These are phyloP conservation scores for Cossypha caffra DNA, from an alignment of 2,797 vertebrate species.

Conservation along the genomic window DNA sequence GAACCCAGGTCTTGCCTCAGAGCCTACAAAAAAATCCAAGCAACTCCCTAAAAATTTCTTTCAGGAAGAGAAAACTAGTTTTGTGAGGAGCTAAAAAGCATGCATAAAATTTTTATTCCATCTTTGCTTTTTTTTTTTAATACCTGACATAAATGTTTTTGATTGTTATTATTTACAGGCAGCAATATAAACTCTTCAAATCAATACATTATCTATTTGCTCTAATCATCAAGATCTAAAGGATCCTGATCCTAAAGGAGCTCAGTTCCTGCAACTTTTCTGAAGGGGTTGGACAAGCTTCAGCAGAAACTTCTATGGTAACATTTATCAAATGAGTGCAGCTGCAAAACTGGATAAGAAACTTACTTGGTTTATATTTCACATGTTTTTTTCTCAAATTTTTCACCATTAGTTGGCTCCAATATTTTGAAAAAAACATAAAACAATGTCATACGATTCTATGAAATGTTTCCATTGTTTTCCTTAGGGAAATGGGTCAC, in stretches of 20 bases:
- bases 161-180: neutral
- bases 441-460: neutral
- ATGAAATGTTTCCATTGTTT: conserved; percentile 30
- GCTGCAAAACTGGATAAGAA: neutral
- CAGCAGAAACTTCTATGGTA: neutral
- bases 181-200: neutral
- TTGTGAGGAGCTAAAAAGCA: neutral
- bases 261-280: neutral
- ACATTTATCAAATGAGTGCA: neutral
- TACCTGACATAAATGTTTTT: neutral
- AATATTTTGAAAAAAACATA: neutral
- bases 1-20: neutral
- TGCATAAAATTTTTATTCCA: neutral
- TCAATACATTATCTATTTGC: neutral
- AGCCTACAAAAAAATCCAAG: neutral
- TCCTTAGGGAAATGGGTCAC: neutral
- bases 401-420: conserved; percentile 3
- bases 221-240: neutral
- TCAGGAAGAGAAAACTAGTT: neutral
- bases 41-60: neutral
- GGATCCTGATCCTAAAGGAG: neutral
- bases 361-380: neutral
- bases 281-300: neutral
- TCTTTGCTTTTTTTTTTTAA: neutral
- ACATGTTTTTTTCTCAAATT: neutral